Base-by-base conservation (phyloP, 2,113 vertebrate genomes). In the Charadrius vociferus region DNA sequence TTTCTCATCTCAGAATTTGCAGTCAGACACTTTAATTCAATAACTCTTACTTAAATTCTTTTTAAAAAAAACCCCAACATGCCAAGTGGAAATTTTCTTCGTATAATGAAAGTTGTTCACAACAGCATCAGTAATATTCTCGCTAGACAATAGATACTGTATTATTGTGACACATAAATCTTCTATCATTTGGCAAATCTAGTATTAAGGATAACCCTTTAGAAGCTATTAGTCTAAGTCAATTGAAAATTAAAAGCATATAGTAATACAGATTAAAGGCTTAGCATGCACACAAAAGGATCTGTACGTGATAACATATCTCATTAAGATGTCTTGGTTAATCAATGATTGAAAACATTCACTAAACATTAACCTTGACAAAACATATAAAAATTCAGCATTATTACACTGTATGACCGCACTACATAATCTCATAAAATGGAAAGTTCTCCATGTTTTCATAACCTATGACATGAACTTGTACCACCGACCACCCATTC, bases 201-300 rank as follows among this genome's bases (percentile, higher is more conserved):
- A 80, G n/a, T 47, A 84, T 43, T 92, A 83, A 73, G 50, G 67
- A 90, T 49, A 96, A 85, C 58, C 74, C 45, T 80, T 82, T 53
- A 82, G 56, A 90, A 90, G 70, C 34, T 91, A 70, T 78, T 81
- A 73, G 49, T 22, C 0, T 50, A 86, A 93, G 52, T 74, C 65
- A 93, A 74, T 10, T 90, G 75, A 88, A 97, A 93, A 93, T 74
- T 94, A 88, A 83, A 93, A 86, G 72, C 86, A 92, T 63, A 87
- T 4, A 78, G 47, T 55, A 93, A 90, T 36, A 95, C 41, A 86
- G 89, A 95, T 93, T 74, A 88, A 86, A 94, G 37, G 43, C 65
- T 94, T 71, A 84, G 68, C 65, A 81, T 10, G 16, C 26, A 84
- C 52, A 84, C 37, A 55, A 50, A 92, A 94, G 59, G 65, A 86